Evolutionary conservation across 2,113 vertebrate species (phyloP).

Genomic region (Peromyscus polionotus): DNA sequence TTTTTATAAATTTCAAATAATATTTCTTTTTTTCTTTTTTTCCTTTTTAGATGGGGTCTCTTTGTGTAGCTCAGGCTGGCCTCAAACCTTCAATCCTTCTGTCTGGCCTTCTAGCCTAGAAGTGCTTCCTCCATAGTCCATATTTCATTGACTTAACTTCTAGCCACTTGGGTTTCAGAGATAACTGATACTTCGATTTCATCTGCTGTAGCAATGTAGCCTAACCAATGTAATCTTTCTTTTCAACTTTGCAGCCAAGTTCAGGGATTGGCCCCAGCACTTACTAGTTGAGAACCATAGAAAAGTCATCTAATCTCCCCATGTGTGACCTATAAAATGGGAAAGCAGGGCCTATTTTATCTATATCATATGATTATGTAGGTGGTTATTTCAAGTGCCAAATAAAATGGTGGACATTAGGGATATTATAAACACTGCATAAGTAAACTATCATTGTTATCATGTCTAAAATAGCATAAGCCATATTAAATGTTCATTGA

Average conservation of each 20-base stretch:
- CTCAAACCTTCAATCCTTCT: neutral
- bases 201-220: slow-evolving; percentile 2
- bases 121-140: slow-evolving; percentile 9
- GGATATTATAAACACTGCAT: neutral
- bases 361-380: neutral
- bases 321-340: slow-evolving; percentile 9
- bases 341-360: slow-evolving; percentile 14
- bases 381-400: neutral
- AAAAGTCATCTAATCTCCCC: slow-evolving; percentile 53
- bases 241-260: slow-evolving; percentile 31
- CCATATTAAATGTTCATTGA: neutral
- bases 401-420: slow-evolving; percentile 14
- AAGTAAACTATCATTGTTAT: slow-evolving; percentile 30
- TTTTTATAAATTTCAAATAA: slow-evolving; percentile 55
- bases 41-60: neutral
- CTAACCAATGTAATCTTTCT: slow-evolving; percentile 52
- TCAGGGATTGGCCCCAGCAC: neutral
- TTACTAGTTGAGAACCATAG: slow-evolving; percentile 32
- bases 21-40: neutral
- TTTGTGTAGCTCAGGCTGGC: neutral
- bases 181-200: slow-evolving; percentile 60
- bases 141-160: slow-evolving; percentile 42
- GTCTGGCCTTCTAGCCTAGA: neutral
- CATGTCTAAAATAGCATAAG: slow-evolving; percentile 23
- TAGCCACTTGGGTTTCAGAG: neutral